These are phyloP conservation scores for Periparus ater DNA, from an alignment of 2,797 vertebrate genomes.

Conservation along the genomic window DNA sequence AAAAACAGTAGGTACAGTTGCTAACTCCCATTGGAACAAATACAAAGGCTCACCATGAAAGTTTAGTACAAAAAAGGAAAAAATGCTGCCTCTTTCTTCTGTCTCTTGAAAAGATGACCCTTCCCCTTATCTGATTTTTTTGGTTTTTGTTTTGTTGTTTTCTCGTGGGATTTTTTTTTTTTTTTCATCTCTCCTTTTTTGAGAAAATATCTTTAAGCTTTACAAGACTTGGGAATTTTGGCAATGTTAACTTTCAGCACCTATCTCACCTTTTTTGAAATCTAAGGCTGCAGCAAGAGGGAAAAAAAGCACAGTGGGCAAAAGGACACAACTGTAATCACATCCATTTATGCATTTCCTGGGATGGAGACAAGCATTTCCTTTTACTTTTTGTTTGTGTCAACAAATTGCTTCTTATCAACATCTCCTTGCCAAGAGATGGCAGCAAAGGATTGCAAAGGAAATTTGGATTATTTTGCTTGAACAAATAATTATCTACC, in stretches of 20 bases:
- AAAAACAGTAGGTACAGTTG: neutral
- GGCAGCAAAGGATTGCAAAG: slow-evolving; percentile 71
- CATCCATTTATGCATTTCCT: neutral
- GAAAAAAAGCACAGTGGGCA: neutral
- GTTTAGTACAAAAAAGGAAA: neutral
- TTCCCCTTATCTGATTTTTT: neutral
- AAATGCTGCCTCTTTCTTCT: neutral
- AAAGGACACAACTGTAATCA: neutral
- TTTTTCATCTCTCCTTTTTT: accelerated
- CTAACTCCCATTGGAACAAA: neutral
- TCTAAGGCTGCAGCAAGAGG: neutral
- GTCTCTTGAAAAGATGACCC: neutral
- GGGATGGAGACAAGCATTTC: neutral
- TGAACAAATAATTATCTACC: slow-evolving; percentile 63
- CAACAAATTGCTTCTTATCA: neutral
- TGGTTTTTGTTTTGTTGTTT: neutral
- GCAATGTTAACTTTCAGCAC: neutral
- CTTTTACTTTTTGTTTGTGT: neutral
- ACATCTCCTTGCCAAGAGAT: slow-evolving; percentile 54
- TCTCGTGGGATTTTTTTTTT: accelerated
- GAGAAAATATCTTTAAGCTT: neutral
- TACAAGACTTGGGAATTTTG: neutral
- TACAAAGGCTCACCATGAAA: neutral
- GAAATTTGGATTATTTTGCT: neutral
- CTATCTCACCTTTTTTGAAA: neutral